Evolutionary conservation across 1,140 invertebrate species (phyloP).

Genomic region (Solen grandis): DNA sequence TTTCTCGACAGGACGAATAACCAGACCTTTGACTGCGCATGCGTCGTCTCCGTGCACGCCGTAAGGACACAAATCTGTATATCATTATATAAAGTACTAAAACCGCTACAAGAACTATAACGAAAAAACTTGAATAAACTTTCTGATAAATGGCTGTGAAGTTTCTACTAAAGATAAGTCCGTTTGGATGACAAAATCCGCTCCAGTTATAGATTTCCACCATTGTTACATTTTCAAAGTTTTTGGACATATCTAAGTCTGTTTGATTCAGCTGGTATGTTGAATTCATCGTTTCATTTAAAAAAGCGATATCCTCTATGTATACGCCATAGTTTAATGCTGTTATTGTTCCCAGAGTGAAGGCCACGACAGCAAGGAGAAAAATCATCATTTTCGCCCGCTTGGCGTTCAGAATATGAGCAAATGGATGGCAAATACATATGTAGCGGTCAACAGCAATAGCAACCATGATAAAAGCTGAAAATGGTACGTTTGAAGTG

Average conservation of each 20-base stretch:
- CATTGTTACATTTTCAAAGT: background rate
- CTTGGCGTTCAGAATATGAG: slow-evolving; percentile 73
- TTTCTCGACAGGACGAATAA: slow-evolving; percentile 52
- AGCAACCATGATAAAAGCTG: no score
- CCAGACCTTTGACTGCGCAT: slow-evolving; percentile 51
- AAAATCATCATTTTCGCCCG: slow-evolving; percentile 72
- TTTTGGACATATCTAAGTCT: background rate
- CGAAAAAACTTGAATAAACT: slow-evolving; percentile 70
- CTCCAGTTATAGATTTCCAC: background rate
- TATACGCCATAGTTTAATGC: slow-evolving; percentile 74
- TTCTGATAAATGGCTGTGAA: no score
- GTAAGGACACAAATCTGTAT: no score
- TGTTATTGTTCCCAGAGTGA: slow-evolving; percentile 73
- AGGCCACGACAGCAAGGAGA: slow-evolving; percentile 67
- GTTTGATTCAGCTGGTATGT: background rate
- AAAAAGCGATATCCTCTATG: background rate
- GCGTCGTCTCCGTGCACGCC: slow-evolving; percentile 59
- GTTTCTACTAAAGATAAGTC: slow-evolving; percentile 62
- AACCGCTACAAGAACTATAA: slow-evolving; percentile 66
- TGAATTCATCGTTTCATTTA: background rate
- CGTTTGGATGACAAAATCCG: slow-evolving; percentile 66
- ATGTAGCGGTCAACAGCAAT: no score
- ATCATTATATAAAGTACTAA: slow-evolving; percentile 73
- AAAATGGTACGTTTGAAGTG: no score
- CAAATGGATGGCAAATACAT: slow-evolving; percentile 80